Evolutionary conservation across 1,140 invertebrate species (phyloP).

Genomic region (Magallana gigas): DNA sequence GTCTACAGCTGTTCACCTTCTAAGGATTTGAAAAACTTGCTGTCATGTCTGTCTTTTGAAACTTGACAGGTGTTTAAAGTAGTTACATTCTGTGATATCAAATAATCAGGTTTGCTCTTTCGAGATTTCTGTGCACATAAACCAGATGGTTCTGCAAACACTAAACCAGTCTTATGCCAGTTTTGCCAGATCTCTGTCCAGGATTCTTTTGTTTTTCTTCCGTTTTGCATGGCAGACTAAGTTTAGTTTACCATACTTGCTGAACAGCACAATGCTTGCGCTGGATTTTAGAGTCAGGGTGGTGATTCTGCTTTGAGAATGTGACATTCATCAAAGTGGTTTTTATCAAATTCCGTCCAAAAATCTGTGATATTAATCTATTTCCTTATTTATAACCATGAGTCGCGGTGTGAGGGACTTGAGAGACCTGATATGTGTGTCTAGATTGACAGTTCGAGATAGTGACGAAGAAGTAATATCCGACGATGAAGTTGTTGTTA

Average conservation of each 20-base stretch:
- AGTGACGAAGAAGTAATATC: conserved; percentile 72
- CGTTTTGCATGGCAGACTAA: conserved; percentile 83
- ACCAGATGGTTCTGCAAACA: conserved; percentile 18
- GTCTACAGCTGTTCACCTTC: too few relatives aligned
- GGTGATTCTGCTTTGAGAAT: conserved; percentile 53
- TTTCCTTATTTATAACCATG: conserved; percentile 62
- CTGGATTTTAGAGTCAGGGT: conserved; percentile 80
- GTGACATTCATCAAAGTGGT: conserved; percentile 21
- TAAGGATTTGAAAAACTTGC: too few relatives aligned
- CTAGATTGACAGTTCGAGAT: conserved; percentile 72
- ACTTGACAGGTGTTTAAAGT: too few relatives aligned
- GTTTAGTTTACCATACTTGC: conserved; percentile 82
- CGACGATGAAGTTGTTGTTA: conserved; percentile 62
- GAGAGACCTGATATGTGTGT: conserved; percentile 77
- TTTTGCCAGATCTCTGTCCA: conserved; percentile 55
- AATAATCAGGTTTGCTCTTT: too few relatives aligned
- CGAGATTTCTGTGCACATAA: too few relatives aligned
- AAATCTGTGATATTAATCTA: conserved; percentile 53
- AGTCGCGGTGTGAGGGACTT: conserved; percentile 76
- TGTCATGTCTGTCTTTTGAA: too few relatives aligned
- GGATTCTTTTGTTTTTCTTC: conserved; percentile 81
- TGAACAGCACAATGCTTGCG: conserved; percentile 81
- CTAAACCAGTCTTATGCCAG: neutral
- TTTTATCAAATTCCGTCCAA: conserved; percentile 37
- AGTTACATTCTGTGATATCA: too few relatives aligned